Percentiles rank a stretch among this genome's conserved stretches.
Evolutionary conservation across 1,140 invertebrate species (phyloP).

Genomic region (Scaptomyza montana): DNA sequence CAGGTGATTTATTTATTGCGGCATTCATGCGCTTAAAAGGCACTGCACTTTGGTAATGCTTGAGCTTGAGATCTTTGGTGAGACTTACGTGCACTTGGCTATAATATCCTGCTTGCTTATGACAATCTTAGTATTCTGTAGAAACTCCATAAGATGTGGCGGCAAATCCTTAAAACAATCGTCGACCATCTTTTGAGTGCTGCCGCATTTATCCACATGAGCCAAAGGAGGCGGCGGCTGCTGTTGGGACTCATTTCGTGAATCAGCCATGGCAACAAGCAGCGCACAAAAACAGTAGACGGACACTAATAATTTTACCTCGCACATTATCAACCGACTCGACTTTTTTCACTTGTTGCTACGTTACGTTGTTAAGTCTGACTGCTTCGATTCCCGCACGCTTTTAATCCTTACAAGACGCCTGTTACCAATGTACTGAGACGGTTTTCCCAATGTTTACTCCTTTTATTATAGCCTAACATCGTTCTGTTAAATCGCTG

Average conservation of each 20-base stretch:
- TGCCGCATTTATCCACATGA: conserved; percentile 58
- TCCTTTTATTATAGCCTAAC: conserved; percentile 45
- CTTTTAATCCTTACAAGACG: conserved; percentile 15
- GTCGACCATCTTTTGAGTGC: conserved; percentile 75
- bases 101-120: conserved; percentile 73
- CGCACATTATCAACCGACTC: neutral
- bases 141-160: conserved; percentile 75
- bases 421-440: conserved; percentile 45
- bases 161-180: conserved; percentile 82
- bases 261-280: conserved; percentile 16
- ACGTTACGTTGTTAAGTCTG: conserved; percentile 12
- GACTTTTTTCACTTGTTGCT: conserved; percentile 62
- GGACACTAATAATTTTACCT: conserved; percentile 10
- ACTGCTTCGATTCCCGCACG: neutral
- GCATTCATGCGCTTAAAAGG: neutral
- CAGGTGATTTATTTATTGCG: conserved; percentile 15
- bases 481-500: conserved; percentile 42
- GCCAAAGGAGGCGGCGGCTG: conserved; percentile 24
- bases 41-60: neutral
- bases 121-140: conserved; percentile 73
- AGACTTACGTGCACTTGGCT: conserved; percentile 77
- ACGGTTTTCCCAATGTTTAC: neutral
- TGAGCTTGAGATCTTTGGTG: neutral
- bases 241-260: conserved; percentile 27
- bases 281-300: conserved; percentile 9